Conservation (phyloP, 2,888 invertebrate genomes). For the Argyresthia albistria region DNA sequence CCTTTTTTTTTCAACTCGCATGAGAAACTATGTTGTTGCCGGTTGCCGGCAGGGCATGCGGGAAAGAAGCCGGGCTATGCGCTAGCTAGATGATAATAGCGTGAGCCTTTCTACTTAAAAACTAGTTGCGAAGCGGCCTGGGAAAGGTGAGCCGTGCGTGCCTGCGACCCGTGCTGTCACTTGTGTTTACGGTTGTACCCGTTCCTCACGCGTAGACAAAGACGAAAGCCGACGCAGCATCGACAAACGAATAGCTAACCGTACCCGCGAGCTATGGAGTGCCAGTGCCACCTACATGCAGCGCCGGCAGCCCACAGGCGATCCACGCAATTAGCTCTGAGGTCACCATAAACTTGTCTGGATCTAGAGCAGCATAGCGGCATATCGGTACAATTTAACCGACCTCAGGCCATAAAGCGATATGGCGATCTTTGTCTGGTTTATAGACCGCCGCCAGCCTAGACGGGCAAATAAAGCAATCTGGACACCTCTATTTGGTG, state of each 20-base stretch:
- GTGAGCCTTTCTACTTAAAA: background rate
- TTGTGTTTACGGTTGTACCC: too few species aligned
- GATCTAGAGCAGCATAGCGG: conserved; percentile 7
- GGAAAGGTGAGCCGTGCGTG: background rate
- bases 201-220: background rate
- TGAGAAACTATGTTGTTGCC: too few species aligned
- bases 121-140: background rate
- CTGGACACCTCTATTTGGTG: conserved; percentile 23
- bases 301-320: conserved; percentile 9
- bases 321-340: conserved; percentile 18
- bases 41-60: too few species aligned
- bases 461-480: conserved; percentile 25
- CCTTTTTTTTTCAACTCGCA: too few species aligned
- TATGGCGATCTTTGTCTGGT: background rate
- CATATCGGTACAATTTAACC: conserved; percentile 20
- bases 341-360: conserved; percentile 11
- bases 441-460: background rate
- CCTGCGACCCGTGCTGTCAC: background rate
- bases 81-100: background rate
- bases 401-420: conserved; percentile 17
- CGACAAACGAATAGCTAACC: background rate
- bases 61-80: too few species aligned
- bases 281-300: background rate
- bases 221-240: background rate
- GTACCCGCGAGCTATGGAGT: background rate